Conservation (phyloP, 1,140 invertebrate species). For the Dendrolimus punctatus region DNA sequence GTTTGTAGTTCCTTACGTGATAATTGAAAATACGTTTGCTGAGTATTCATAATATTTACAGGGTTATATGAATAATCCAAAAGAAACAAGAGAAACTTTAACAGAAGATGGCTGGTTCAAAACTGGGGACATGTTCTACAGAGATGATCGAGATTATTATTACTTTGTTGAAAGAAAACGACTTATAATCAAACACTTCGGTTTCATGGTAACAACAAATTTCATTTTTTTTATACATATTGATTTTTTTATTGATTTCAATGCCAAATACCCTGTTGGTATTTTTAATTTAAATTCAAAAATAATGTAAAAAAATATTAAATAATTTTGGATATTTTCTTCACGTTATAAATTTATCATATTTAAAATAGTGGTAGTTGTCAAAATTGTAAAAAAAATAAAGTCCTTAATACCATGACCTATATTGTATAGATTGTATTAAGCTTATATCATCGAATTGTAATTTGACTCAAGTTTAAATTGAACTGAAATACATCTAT, state of each 20-base stretch:
- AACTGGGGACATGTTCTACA: conserved; percentile 80
- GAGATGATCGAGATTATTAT: conserved; percentile 73
- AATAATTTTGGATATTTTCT: not conserved
- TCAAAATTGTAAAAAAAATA: no score
- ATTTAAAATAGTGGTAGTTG: no score
- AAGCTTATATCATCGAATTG: no score
- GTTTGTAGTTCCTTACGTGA: no score
- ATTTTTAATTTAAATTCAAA: no score
- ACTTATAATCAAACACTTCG: conserved; percentile 25
- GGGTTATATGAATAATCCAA: conserved; percentile 72
- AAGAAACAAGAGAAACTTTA: conserved; percentile 74
- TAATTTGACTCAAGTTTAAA: no score
- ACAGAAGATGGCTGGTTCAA: conserved; percentile 78
- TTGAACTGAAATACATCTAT: no score
- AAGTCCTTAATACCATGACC: no score
- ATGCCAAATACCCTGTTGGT: not conserved
- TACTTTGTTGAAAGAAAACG: conserved; percentile 73
- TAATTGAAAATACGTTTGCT: not conserved
- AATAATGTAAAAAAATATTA: no score
- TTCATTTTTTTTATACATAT: not conserved
- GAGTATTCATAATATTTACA: conserved; percentile 15
- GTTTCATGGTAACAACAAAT: conserved; percentile 17
- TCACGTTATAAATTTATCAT: no score
- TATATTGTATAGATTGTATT: no score
- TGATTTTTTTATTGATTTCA: not conserved